Base-by-base conservation (phyloP, 2,888 invertebrate genomes). In the Chrysina gloriosa region DNA sequence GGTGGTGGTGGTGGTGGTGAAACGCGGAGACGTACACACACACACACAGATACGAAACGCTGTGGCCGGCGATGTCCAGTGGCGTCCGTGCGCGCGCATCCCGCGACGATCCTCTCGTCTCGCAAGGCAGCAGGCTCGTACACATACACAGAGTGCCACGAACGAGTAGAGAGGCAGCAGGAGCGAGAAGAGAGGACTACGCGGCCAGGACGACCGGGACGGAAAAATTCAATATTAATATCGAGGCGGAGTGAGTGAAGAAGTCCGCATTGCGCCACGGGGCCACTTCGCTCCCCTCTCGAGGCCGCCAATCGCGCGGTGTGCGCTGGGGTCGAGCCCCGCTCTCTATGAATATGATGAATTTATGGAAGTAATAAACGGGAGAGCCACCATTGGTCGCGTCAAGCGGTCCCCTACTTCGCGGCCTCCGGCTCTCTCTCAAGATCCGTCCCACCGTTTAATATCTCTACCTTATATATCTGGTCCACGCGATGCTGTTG, bases 361-460 rank as follows among this genome's bases (percentile, higher is more conserved):
- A 92, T 91, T 91, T 92, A 92, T 91, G 90, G 90, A 91, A 90
- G 90, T 91, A 90, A 91, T 89, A 89, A 89, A 88, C 88, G 85
- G 85, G 85, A 84, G 85, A 85, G 85, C 84, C 86, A 86, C 86
- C 86, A 89, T 89, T 89, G 89, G 89, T 86, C 85, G 87, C n/a
- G n/a, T n/a, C n/a, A n/a, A n/a, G n/a, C n/a, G n/a, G n/a, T n/a
- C n/a, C n/a, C n/a, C n/a, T n/a, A n/a, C n/a, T n/a, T n/a, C n/a
- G n/a, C n/a, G n/a, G n/a, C n/a, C n/a, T n/a, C n/a, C n/a, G n/a
- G n/a, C n/a, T n/a, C n/a, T n/a, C n/a, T n/a, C n/a, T n/a, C n/a
- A n/a, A n/a, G n/a, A n/a, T n/a, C n/a, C n/a, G n/a, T n/a, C n/a
- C n/a, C n/a, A n/a, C n/a, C n/a, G n/a, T n/a, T n/a, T n/a, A n/a